These are phyloP conservation scores for Melanostigma gelatinosum DNA, from an alignment of 2,113 vertebrate species.

Conservation along the genomic window DNA sequence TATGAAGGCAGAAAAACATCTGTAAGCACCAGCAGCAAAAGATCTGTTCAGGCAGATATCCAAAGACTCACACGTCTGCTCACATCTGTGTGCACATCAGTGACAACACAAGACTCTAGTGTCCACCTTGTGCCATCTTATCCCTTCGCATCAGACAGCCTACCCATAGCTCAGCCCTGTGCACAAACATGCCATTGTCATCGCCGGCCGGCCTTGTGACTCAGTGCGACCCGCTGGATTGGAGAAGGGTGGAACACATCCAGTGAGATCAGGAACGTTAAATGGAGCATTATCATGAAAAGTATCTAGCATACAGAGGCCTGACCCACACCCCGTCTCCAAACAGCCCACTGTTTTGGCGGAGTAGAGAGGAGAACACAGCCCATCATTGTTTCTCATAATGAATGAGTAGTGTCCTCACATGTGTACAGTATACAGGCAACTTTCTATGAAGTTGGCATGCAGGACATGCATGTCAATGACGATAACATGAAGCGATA, in stretches of 20 bases:
- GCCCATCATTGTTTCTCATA: constrained; percentile 75
- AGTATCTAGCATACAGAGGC: constrained; percentile 67
- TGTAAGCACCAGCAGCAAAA: neutral
- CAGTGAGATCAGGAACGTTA: constrained; percentile 66
- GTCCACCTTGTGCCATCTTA: constrained; percentile 72
- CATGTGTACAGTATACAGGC: constrained; percentile 57
- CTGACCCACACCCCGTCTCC: constrained; percentile 33
- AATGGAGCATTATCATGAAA: constrained; percentile 72
- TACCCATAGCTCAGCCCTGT: constrained; percentile 50
- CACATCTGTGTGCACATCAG: neutral
- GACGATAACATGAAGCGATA: constrained; percentile 24
- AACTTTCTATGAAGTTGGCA: constrained; percentile 58
- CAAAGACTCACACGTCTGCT: neutral
- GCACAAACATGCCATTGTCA: constrained; percentile 82
- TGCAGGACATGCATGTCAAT: constrained; percentile 18
- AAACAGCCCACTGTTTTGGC: constrained; percentile 71
- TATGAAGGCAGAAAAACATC: neutral
- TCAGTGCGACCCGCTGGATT: constrained; percentile 75
- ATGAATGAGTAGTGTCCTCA: constrained; percentile 71
- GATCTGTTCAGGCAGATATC: neutral
- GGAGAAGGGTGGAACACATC: constrained; percentile 62
- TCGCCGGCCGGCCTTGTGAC: constrained; percentile 79
- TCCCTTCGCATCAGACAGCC: constrained; percentile 66
- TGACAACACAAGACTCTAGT: constrained; percentile 13
- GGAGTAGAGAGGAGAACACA: constrained; percentile 71